phyloP scores from a whole-genome alignment of 2,113 vertebrate species.

The Circaetus gallicus region DNA sequence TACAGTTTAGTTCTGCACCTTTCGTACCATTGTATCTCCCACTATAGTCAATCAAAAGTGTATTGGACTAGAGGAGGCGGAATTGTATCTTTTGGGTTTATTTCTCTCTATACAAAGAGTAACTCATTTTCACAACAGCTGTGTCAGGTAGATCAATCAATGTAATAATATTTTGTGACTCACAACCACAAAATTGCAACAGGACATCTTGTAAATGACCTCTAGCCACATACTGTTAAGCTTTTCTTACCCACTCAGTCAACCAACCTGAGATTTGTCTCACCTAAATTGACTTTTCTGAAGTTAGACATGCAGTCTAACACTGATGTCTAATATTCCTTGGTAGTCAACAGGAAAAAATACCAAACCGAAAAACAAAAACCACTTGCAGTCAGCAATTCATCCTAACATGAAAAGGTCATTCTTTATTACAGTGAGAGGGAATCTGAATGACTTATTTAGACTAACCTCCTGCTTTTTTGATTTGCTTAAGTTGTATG shows the following conservation, averaged over 20 bases:
- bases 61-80: not conserved
- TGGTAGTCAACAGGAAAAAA: not conserved
- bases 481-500: not conserved
- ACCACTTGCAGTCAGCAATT: not conserved
- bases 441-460: not conserved
- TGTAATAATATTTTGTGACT: slow-evolving; percentile 7
- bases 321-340: not conserved
- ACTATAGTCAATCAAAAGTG: not conserved
- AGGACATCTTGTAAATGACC: not conserved
- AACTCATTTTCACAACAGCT: not conserved
- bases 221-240: not conserved
- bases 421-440: not conserved
- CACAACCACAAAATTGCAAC: not conserved
- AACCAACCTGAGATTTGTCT: not conserved
- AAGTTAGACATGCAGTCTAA: not conserved
- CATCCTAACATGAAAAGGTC: not conserved
- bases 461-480: not conserved
- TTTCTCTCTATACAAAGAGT: not conserved
- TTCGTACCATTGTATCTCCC: not conserved
- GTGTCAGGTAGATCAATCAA: not conserved
- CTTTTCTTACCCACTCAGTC: not conserved
- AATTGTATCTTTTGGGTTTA: not conserved
- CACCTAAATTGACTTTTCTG: slow-evolving; percentile 2
- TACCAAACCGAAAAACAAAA: rapidly evolving
- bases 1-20: not conserved